Evolutionary conservation across 2,888 invertebrate species (phyloP), one percentile per base, ranked within the genome.

Genomic region (Argynnis bischoffii): DNA sequence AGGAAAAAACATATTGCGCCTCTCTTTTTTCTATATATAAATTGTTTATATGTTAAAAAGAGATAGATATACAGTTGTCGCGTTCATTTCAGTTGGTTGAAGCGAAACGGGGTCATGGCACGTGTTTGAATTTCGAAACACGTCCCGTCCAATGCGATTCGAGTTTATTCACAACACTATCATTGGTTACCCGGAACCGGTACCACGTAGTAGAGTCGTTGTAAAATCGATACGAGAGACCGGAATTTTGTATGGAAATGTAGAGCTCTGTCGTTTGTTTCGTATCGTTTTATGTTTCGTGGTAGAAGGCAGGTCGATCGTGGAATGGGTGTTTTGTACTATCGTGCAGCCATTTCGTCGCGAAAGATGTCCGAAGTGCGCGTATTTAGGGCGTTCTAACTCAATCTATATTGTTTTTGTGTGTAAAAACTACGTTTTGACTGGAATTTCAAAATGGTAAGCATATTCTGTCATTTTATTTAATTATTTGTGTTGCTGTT

Each of bases 71-170:
- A 79, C 67, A 71, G 76, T 76, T 78, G 78, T 81, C 78, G 78
- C 77, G 76, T 76, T 76, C 79, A 76, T 75, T 71, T 75, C 74
- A 80, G 76, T 77, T 76, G 76, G 78, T 76, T 72, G 81, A 81
- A 80, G 81, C 78, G 86, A 72, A 75, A 74, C 73, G 89, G 88
- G 92, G 91, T 92, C 91, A 92, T 85, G 83, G 89, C 89, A 89
- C 90, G 89, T 87, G 89, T 90, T 91, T 91, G 87, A 91, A 91
- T 90, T 90, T 90, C 88, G 89, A 91, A 90, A 88, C 86, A 84
- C 85, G 87, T 87, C 79, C 83, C 82, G 81, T 88, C 92, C 92
- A 92, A 92, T 92, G 83, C 89, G 84, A 82, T 80, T 86, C 87
- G 84, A 81, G 83, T 82, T 81, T 81, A 80, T 79, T 79, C 81